Base-by-base conservation (phyloP, 2,888 invertebrate genomes). In the Metopia argyrocephala region DNA sequence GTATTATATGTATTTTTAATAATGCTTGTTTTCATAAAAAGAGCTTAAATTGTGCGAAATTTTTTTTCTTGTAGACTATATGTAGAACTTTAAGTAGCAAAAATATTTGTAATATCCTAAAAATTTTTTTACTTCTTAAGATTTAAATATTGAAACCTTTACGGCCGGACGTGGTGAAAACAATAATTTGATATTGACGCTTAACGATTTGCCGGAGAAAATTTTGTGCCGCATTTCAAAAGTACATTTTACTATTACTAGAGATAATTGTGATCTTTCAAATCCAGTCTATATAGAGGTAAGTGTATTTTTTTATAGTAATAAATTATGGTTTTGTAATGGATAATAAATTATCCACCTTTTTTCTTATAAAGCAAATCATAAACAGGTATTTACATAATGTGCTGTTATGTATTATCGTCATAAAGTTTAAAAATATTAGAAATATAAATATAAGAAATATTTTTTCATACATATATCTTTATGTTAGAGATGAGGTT, bases 221-320 rank as follows among this genome's bases (percentile, higher is more conserved):
- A 87, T 89, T 28, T 84, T 91, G 4, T 86, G 85, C 9, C 89
- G 90, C 2, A 90, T 92, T 48, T 92, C 92, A 50, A 93, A 92
- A 84, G 84, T 89, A 0, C 93, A 93, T 83, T 92, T 92, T 84
- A 86, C 86, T 31, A 91, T 93, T 25, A 87, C 84, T 6, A 88
- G 91, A 48, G 89, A 89, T 81, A 89, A 89, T 45, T 85, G 87
- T 50, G 88, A 90, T 78, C 83, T 87, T 4, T 86, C 86, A 2
- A 89, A 89, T 84, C 90, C 88, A 3, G 90, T 90, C 56, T 91
- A 91, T 66, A 88, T 88, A 66, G 86, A 89, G 87, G 90, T 90
- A 87, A 82, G 69, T 52, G 1, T 28, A 28, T 9, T 38, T 38
- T 15, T 12, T 9, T 4, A 12, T n/a, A n/a, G n/a, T n/a, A n/a